Evolutionary conservation across 2,113 vertebrate genomes (phyloP).

Genomic region (Pycnonotus jocosus): DNA sequence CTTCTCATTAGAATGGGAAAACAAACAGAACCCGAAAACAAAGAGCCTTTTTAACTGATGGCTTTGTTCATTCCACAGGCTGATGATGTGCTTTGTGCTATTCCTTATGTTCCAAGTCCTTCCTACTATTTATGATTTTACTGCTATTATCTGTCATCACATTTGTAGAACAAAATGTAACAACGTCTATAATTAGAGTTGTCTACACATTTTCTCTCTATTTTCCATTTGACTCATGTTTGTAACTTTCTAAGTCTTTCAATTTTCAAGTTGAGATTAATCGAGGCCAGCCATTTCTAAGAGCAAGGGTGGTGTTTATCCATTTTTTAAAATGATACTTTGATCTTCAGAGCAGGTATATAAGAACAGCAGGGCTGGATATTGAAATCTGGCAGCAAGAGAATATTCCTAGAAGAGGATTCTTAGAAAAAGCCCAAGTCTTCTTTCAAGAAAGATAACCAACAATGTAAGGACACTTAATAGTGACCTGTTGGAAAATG

Average conservation of each 20-base stretch:
- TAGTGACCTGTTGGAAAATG: neutral
- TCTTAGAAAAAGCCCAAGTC: accelerated
- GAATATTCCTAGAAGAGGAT: neutral
- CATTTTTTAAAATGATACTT: neutral
- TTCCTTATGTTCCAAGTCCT: neutral
- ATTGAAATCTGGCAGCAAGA: neutral
- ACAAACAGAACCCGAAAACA: neutral
- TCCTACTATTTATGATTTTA: constrained; percentile 34
- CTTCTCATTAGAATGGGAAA: constrained; percentile 23
- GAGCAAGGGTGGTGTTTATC: neutral
- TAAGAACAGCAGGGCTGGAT: neutral
- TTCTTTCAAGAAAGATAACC: neutral
- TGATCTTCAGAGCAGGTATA: neutral
- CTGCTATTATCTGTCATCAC: constrained; percentile 37
- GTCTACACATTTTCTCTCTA: neutral
- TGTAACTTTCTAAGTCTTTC: constrained; percentile 1
- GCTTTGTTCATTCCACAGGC: constrained; percentile 2
- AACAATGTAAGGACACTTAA: neutral
- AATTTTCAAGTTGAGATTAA: neutral
- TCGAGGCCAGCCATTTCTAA: neutral
- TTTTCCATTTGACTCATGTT: neutral
- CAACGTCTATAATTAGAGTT: constrained; percentile 17
- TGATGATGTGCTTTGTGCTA: constrained; percentile 37
- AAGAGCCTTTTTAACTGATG: neutral
- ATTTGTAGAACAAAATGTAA: neutral